Evolutionary conservation across 2,113 vertebrate species (phyloP), one percentile per base, ranked within the genome.

Genomic region (Paedocypris sp.): DNA sequence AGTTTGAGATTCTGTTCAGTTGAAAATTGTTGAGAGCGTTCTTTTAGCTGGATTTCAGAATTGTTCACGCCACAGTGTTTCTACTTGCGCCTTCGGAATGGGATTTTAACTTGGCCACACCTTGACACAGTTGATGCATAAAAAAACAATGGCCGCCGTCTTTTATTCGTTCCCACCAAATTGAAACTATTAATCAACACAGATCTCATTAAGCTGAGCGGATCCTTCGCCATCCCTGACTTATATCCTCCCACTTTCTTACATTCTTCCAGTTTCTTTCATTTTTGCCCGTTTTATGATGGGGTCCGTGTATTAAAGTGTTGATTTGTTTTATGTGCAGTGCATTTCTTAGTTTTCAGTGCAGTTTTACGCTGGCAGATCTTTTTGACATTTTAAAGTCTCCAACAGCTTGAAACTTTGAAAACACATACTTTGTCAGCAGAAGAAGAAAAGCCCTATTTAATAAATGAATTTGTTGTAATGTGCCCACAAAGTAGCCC

Each of bases 181-280:
- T 74, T 72, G 73, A 64, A 65, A 75, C 66, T 56, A 66, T 75
- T 75, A 73, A 73, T 75, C 73, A 75, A 61, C 43, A 58, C 66
- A 75, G 58, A 66, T 69, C 66, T 71, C 71, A 73, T 75, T 73
- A 73, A 46, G 33, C 62, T 68, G 43, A 59, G 19, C 60, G 50
- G 54, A 62, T 67, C 61, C 70, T 67, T 57, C 50, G 65, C 52
- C 35, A 46, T 26, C 41, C 51, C 9, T 15, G 22, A n/a, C n/a
- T n/a, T n/a, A n/a, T 46, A 43, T 32, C 61, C 65, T 54, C 43
- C 59, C 58, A 47, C 45, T 61, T 18, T 57, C 48, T 43, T n/a
- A n/a, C 35, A 4, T n/a, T 38, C 35, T 5, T 38, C 35, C n/a
- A n/a, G n/a, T n/a, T n/a, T n/a, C n/a, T n/a, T n/a, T n/a, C n/a